Evolutionary conservation across 2,888 invertebrate genomes (phyloP), one percentile per base, ranked within the genome.

Genomic region (Laspeyria flexula): DNA sequence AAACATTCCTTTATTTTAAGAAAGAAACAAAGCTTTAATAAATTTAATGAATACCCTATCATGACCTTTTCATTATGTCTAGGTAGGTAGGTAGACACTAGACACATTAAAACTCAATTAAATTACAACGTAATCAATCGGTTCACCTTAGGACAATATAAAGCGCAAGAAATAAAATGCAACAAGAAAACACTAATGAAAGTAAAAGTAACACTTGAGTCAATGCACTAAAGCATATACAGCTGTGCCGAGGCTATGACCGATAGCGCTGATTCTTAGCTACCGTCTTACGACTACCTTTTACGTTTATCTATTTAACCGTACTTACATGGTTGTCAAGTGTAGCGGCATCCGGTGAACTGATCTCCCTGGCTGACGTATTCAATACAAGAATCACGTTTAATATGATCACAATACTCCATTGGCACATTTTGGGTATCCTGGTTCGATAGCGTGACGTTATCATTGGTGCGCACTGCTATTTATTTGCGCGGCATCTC

Each of bases 401-500:
- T 72, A 85, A 77, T 70, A 83, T 74, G 77, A 77, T 82, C 87
- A 90, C 88, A 73, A 85, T 74, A 82, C 82, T 88, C 90, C 91
- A 91, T 88, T 77, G 79, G 88, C 88, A 89, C 91, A 92, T 92
- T 80, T 90, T 83, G 86, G 73, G 76, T 77, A 71, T 75, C 66
- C 74, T 64, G 64, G 68, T 63, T 73, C 67, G 64, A 72, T 68
- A 71, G 71, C 78, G 68, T 70, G 78, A 63, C 76, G 72, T 71
- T 76, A 65, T 63, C 68, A 70, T 69, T 65, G 62, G 65, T 66
- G 69, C 64, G 79, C 77, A 75, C 81, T 79, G 81, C 83, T 83
- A 79, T 86, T 86, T 88, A 89, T 86, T 87, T 77, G 82, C 81
- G 84, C 86, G 87, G 78, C 91, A 91, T 90, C 82, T 86, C 87